These are phyloP conservation scores for Psittacula cyanocephala DNA, from an alignment of 2,113 vertebrate genomes.

Conservation along the genomic window DNA sequence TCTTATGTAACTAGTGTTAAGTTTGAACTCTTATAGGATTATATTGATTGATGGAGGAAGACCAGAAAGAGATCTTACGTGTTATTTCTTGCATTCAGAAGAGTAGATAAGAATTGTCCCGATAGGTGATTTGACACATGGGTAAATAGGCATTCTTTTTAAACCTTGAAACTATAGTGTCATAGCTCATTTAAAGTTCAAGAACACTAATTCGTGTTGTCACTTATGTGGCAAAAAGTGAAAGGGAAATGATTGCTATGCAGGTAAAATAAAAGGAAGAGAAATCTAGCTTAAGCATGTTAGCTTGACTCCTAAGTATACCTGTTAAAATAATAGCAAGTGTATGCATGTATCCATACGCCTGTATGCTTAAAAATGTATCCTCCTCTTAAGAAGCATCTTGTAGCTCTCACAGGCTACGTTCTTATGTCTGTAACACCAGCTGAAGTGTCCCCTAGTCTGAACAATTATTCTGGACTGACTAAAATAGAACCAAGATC, in stretches of 20 bases:
- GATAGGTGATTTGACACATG: background rate
- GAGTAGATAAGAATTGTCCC: background rate
- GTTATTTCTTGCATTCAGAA: background rate
- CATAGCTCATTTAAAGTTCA: background rate
- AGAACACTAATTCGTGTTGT: background rate
- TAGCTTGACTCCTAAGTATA: background rate
- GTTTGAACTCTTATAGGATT: constrained; percentile 63
- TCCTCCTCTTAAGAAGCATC: background rate
- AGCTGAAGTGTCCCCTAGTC: background rate
- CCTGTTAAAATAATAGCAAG: background rate
- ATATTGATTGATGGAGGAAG: constrained; percentile 58
- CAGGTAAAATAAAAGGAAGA: background rate
- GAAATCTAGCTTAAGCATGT: background rate
- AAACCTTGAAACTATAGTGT: background rate
- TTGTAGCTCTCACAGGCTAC: background rate
- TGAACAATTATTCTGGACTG: background rate
- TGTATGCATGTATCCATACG: background rate
- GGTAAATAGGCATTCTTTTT: background rate
- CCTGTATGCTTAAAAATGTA: background rate
- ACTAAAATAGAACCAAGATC: background rate
- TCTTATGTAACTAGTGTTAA: constrained; percentile 63
- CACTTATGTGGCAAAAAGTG: background rate
- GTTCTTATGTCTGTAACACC: background rate
- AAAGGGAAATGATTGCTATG: background rate
- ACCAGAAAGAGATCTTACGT: background rate